Base-by-base conservation (phyloP, 2,888 invertebrate species). In the Xanthia icteritia region DNA sequence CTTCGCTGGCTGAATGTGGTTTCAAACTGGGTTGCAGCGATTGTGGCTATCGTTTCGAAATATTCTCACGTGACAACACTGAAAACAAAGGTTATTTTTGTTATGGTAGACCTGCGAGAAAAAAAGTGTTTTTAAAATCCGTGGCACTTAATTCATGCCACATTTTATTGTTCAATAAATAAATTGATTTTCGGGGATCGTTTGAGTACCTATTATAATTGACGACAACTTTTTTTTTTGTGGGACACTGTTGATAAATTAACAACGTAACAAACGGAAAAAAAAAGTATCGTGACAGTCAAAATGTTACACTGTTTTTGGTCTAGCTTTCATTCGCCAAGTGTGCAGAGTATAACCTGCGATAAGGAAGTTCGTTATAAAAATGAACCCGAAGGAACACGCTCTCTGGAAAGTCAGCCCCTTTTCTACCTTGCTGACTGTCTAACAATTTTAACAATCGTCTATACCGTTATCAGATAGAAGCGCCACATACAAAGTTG, bases 21-120 rank as follows among this genome's bases (percentile, higher is more conserved):
- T 69, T 63, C 11, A 65, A 77, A 80, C 77, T 78, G 27, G 65
- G 83, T 66, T 77, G 51, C 42, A 61, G 36, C 39, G 56, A 83
- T 77, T 69, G 83, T 36, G 31, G 83, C 15, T 81, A 54, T 70
- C 61, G 69, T 77, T 66, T 66, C 36, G 42, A 82, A 69, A 36
- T 70, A 65, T 68, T 51, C 51, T 45, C 51, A 36, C 51, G 36
- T 64, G n/a, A 20, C 45, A 51, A 63, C 31, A 58, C 56, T 82
- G 11, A 5, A 66, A 65, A 79, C 61, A 76, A 79, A 56, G n/a
- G 54, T 45, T 31, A 17, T 36, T 76, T 69, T 42, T 51, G 31
- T 58, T 54, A 36, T 56, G 6, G 6, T 11, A 39, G 39, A 20
- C 13, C 2, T 11, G 13, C n/a, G 17, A 39, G n/a, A 13, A 39